These are phyloP conservation scores for Muscicapa comitata DNA, from an alignment of 2,797 vertebrate genomes.

Conservation along the genomic window DNA sequence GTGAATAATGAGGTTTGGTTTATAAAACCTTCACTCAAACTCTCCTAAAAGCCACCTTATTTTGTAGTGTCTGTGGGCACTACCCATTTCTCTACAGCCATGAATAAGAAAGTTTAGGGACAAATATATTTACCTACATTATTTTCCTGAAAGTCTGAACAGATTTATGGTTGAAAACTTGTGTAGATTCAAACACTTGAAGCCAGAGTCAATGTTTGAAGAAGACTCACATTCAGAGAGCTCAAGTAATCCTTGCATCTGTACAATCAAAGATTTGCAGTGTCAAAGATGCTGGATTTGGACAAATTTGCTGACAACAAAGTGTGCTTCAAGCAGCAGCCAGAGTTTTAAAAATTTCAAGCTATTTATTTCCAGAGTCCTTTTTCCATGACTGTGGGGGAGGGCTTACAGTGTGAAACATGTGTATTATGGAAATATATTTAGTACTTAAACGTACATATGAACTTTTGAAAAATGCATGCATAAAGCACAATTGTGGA, in stretches of 20 bases:
- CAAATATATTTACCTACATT: background rate
- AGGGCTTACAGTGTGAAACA: accelerated
- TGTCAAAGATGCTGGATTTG: background rate
- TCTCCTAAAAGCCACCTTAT: background rate
- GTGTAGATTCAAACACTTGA: background rate
- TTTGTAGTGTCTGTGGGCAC: background rate
- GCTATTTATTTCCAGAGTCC: background rate
- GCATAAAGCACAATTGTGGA: background rate
- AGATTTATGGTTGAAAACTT: background rate
- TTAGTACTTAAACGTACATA: background rate
- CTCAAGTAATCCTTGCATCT: background rate
- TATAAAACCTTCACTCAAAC: background rate
- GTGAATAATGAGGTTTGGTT: background rate
- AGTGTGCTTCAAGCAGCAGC: background rate
- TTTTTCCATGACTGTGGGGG: background rate
- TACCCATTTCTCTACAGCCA: background rate
- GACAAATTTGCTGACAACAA: background rate
- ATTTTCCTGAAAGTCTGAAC: background rate
- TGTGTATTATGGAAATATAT: background rate
- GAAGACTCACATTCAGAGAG: background rate
- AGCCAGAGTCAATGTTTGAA: background rate
- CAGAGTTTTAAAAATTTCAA: background rate
- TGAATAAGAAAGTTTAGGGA: background rate
- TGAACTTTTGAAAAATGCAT: background rate
- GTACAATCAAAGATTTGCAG: background rate